A percentile compares a stretch with the other conserved stretches of the same genome.
phyloP scores from a whole-genome alignment of 2,113 vertebrate species.

The Mustelus asterias region DNA sequence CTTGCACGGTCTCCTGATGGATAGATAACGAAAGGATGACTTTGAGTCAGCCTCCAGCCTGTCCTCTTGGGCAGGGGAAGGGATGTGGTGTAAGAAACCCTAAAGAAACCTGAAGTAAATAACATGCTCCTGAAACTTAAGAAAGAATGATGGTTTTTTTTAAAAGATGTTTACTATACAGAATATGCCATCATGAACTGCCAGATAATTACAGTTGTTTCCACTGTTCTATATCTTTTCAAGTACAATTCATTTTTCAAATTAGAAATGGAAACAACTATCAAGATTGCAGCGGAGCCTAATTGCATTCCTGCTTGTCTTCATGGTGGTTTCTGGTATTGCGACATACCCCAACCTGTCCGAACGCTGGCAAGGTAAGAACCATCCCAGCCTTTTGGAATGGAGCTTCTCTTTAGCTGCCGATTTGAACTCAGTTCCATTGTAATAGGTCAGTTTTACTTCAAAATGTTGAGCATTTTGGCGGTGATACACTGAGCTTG shows the following conservation, averaged over 20 bases:
- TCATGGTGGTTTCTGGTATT: slow-evolving; percentile 65
- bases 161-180: background rate
- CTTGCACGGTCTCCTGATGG: background rate
- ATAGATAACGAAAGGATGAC: background rate
- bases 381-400: background rate
- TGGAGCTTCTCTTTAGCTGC: background rate
- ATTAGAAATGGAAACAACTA: slow-evolving; percentile 90
- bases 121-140: background rate
- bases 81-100: background rate
- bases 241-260: slow-evolving; percentile 40
- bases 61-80: background rate
- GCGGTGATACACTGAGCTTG: background rate
- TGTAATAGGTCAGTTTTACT: background rate
- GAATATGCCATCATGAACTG: background rate
- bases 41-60: background rate
- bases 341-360: slow-evolving; percentile 56
- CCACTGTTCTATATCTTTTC: background rate
- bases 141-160: background rate
- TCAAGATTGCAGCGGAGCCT: slow-evolving; percentile 80
- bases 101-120: background rate
- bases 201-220: background rate
- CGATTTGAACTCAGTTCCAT: background rate
- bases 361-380: slow-evolving; percentile 67
- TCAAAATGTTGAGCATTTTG: background rate
- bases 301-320: slow-evolving; percentile 67